Evolutionary conservation across 2,797 vertebrate species (phyloP).

Genomic region (Gouania willdenowi): DNA sequence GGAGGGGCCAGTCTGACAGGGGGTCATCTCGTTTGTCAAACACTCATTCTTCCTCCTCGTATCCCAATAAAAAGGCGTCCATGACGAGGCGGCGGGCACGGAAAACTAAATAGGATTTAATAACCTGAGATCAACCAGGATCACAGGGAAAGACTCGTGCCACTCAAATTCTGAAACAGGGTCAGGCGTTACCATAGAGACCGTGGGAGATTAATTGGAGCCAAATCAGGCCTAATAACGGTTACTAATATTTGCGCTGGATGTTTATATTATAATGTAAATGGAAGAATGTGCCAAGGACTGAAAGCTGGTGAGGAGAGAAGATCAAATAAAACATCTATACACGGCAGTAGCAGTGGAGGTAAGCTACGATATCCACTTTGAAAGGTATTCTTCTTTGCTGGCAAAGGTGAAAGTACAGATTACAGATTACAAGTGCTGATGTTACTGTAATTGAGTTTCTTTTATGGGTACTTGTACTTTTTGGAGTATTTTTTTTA

Average conservation of each 20-base stretch:
- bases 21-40: constrained; percentile 11
- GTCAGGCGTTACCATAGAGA: constrained; percentile 56
- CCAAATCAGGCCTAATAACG: constrained; percentile 55
- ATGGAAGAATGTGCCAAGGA: constrained; percentile 38
- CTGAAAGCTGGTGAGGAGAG: constrained; percentile 24
- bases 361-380: constrained; percentile 10
- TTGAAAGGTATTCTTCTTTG: no score
- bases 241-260: constrained; percentile 63
- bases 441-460: no score
- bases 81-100: background rate
- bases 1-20: constrained; percentile 10
- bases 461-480: no score
- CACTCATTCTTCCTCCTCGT: background rate
- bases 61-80: constrained; percentile 8
- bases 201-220: constrained; percentile 45
- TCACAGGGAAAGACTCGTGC: background rate
- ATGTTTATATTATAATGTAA: constrained; percentile 65
- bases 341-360: constrained; percentile 14
- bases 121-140: constrained; percentile 20
- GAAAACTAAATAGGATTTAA: constrained; percentile 42
- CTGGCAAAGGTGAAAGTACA: no score
- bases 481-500: no score
- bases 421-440: no score
- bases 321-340: constrained; percentile 40
- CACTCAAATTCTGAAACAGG: constrained; percentile 7